Conservation (phyloP, 2,888 invertebrate genomes). For the Nebria salina region DNA sequence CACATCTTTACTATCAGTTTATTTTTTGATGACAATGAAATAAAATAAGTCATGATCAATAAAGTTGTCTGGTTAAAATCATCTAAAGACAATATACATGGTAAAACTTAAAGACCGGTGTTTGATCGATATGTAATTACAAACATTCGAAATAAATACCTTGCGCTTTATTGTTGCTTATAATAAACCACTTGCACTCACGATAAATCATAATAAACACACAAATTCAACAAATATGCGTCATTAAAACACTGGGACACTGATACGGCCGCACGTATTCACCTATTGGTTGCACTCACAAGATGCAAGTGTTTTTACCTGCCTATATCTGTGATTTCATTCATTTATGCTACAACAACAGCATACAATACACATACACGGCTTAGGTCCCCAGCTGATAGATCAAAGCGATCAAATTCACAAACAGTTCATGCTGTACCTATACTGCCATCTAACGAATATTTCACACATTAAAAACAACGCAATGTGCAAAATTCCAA, state of each 20-base stretch:
- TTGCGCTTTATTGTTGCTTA: conserved; percentile 35
- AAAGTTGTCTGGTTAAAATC: neutral
- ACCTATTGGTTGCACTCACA: conserved; percentile 24
- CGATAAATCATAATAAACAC: conserved; percentile 39
- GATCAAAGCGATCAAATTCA: neutral
- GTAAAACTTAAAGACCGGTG: neutral
- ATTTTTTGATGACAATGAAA: too few relatives aligned
- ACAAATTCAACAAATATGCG: conserved; percentile 23
- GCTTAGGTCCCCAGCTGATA: conserved; percentile 2
- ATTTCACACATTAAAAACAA: too few relatives aligned
- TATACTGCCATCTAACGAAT: too few relatives aligned
- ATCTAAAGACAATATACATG: neutral
- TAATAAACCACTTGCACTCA: conserved; percentile 35
- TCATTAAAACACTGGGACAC: conserved; percentile 5
- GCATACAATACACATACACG: neutral
- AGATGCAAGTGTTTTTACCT: conserved; percentile 32
- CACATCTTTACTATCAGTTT: too few relatives aligned
- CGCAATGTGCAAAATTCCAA: too few relatives aligned
- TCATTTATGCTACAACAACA: neutral
- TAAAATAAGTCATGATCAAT: too few relatives aligned
- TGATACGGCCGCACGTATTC: conserved; percentile 26
- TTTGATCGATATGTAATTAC: neutral
- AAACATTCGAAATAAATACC: conserved; percentile 20
- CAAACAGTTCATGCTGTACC: too few relatives aligned
- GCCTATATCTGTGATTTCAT: neutral